Evolutionary conservation across 2,113 vertebrate genomes (phyloP), one percentile per base, ranked within the genome.

Genomic region (Archilochus colubris): DNA sequence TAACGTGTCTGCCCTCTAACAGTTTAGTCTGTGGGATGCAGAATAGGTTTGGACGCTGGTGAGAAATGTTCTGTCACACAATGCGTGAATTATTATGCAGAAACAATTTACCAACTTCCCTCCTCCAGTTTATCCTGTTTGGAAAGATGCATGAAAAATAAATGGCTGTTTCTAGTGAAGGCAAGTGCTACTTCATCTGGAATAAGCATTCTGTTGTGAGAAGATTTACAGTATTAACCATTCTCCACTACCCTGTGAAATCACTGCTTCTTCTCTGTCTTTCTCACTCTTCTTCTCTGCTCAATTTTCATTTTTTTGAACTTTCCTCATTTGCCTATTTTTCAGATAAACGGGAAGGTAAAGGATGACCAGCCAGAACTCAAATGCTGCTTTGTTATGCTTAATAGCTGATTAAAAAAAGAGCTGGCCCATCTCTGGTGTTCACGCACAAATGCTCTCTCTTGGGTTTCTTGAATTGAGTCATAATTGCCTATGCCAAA

Each of bases 401-500:
- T 53, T 75, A 83, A 81, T 50, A 78, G 81, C 64, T 91, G 92
- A 92, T 78, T 84, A 67, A 81, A 81, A 55, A n/a, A 38, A 3
- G 73, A 90, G 61, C 88, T 91, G 92, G 80, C 64, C 79, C 74
- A 36, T 91, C 38, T 75, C 64, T 61, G 43, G 44, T 53, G 76
- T 50, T 93, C 82, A 83, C 2, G 3, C 11, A 0, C 86, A 86
- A 59, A 83, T 70, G 82, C 58, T 31, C 28, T 57, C 89, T 94
- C 86, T 74, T 0, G 36, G 59, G 23, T 70, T 82, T 74, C 74
- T 67, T 78, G 83, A 94, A 91, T 88, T 89, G 94, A 96, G 91
- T 82, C 79, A 67, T 91, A 91, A 95, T 80, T 89, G 91, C 67
- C 22, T 64, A 7, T 91, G 87, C 93, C 94, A 94, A 70, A 86